These are phyloP conservation scores for Zaprionus bogoriensis DNA, from an alignment of 2,888 invertebrate species.

Conservation along the genomic window DNA sequence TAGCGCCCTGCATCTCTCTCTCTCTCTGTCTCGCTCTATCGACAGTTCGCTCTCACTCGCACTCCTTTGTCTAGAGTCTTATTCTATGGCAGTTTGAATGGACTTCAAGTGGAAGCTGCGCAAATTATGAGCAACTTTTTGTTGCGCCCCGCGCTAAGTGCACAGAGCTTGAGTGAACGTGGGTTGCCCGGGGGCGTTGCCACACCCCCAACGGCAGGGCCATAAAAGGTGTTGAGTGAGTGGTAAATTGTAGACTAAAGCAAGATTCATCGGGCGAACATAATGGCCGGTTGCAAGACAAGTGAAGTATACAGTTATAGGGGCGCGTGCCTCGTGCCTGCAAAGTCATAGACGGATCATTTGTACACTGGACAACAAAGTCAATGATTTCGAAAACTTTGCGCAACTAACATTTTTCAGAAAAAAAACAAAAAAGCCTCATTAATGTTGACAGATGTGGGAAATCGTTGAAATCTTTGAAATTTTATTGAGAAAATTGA, in stretches of 20 bases:
- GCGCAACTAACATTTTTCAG: too few species aligned
- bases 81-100: background rate
- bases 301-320: background rate
- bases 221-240: conserved; percentile 3
- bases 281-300: background rate
- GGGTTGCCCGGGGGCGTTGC: background rate
- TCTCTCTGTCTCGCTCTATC: background rate
- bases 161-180: too few species aligned
- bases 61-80: too few species aligned
- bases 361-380: background rate
- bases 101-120: conserved; percentile 13
- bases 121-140: conserved; percentile 20
- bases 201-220: background rate
- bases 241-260: background rate
- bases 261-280: background rate
- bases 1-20: background rate
- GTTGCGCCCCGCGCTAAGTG: background rate
- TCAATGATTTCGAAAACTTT: too few species aligned
- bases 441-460: too few species aligned
- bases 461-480: too few species aligned
- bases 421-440: too few species aligned
- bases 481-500: too few species aligned
- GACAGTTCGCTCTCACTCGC: too few species aligned
- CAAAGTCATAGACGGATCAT: too few species aligned
- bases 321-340: background rate